Evolutionary conservation across 2,113 vertebrate species (phyloP), one percentile per base, ranked within the genome.

Genomic region (Dendrocopos noguchii): DNA sequence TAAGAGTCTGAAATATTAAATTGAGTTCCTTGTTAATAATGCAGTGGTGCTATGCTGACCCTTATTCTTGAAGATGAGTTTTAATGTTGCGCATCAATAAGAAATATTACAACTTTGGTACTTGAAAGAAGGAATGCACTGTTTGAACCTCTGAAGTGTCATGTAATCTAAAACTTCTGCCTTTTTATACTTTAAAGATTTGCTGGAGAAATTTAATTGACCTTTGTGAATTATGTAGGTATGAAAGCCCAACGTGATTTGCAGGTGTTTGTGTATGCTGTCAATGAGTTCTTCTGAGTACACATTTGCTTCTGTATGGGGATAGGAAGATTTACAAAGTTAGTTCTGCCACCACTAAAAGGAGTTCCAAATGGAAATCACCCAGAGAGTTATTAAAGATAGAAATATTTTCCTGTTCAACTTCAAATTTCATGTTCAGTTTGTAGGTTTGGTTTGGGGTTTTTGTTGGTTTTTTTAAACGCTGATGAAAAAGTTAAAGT

Each of bases 1-100:
- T 93, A 94, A 93, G 87, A 93, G 90, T 34, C 87, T 95, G 94
- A 94, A 95, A 93, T 82, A 93, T 75, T 96, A 95, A 93, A 96
- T 94, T 84, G 84, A 94, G 77, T 96, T 94, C 66, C 80, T 93
- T 6, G 21, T 95, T 95, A 94, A 94, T 96, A 92, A 81, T 76
- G 68, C 64, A 80, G 53, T 13, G 9, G 27, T 84, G 72, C 88
- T 60, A 61, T 65, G 71, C 80, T 93, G 87, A 93, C 84, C 80
- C 84, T 90, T 80, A 80, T 74, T 95, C 91, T 87, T 78, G 57
- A 92, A 84, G 94, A 88, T 83, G 60, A 46, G 22, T 52, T 90
- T 88, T 78, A 73, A 18, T 56, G 33, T 72, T 76, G 61, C 78
- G 42, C 74, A 50, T 71, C 53, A 90, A 4, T 78, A 53, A 68